Evolutionary conservation across 2,888 invertebrate species (phyloP).

Genomic region (Acronicta aceris): DNA sequence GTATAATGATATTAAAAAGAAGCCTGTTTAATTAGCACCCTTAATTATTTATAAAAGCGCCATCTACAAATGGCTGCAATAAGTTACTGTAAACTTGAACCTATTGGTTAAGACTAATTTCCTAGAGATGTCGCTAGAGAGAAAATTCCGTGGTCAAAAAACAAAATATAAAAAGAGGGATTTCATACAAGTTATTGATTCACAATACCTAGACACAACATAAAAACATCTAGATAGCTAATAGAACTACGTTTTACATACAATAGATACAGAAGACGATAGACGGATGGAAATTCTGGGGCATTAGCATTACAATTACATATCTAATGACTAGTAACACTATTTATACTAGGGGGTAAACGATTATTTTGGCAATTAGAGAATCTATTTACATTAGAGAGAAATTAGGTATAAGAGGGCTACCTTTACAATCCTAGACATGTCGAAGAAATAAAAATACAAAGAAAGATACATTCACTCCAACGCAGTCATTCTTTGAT

Average conservation of each 20-base stretch:
- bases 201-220: constrained; percentile 63
- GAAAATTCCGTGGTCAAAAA: neutral
- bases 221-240: constrained; percentile 78
- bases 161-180: neutral
- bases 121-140: constrained; percentile 32
- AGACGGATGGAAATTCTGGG: constrained; percentile 90
- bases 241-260: constrained; percentile 82
- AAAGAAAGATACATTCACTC: neutral
- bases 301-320: constrained; percentile 85
- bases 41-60: constrained; percentile 1
- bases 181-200: constrained; percentile 50
- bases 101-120: neutral
- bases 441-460: neutral
- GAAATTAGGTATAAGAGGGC: constrained; percentile 46
- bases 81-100: neutral
- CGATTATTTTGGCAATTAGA: constrained; percentile 70
- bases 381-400: constrained; percentile 61
- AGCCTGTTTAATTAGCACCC: too few relatives aligned
- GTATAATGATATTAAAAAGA: too few relatives aligned
- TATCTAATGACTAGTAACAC: constrained; percentile 66
- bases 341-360: constrained; percentile 58
- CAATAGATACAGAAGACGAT: constrained; percentile 86
- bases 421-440: constrained; percentile 25
- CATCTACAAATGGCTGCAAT: constrained; percentile 18
- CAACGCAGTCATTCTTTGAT: neutral